phyloP scores from a whole-genome alignment of 2,113 vertebrate species.

The Lophius piscatorius region DNA sequence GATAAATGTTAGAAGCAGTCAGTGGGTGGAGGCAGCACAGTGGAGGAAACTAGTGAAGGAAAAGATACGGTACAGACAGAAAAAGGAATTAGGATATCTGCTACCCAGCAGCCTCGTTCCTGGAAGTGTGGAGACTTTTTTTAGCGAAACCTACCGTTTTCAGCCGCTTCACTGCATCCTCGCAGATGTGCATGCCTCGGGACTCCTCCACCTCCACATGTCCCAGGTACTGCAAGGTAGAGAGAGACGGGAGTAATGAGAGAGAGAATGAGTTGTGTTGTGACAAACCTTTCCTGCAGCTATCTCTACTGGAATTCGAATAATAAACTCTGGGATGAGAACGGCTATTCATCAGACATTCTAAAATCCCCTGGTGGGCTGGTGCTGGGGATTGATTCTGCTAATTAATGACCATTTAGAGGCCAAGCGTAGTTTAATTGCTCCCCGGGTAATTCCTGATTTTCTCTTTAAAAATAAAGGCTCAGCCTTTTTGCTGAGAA shows the following conservation, averaged over 20 bases:
- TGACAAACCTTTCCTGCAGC: conserved; percentile 17
- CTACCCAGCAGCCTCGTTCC: conserved; percentile 20
- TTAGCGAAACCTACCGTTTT: conserved; percentile 90
- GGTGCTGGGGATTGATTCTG: conserved; percentile 29
- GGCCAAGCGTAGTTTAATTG: conserved; percentile 38
- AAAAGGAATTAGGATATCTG: background rate
- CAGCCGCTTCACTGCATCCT: conserved; percentile 97
- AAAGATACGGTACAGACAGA: conserved; percentile 9
- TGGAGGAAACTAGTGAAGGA: conserved; percentile 13
- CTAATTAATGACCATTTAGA: conserved; percentile 40
- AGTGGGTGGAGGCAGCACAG: conserved; percentile 7
- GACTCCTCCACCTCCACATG: conserved; percentile 99
- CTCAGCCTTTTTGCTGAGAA: conserved; percentile 8
- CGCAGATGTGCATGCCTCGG: conserved; percentile 99
- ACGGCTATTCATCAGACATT: too few relatives aligned
- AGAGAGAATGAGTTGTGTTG: conserved; percentile 18
- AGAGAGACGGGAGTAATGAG: background rate
- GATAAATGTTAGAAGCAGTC: conserved; percentile 13
- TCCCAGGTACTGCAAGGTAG: conserved; percentile 88
- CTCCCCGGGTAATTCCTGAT: conserved; percentile 16
- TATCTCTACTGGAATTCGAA: background rate
- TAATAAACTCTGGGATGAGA: conserved; percentile 24
- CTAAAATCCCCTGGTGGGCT: conserved; percentile 12
- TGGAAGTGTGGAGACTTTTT: conserved; percentile 16
- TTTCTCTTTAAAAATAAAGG: conserved; percentile 4